Evolutionary conservation across 1,140 invertebrate species (phyloP).

Genomic region (Stegodyphus dumicola): DNA sequence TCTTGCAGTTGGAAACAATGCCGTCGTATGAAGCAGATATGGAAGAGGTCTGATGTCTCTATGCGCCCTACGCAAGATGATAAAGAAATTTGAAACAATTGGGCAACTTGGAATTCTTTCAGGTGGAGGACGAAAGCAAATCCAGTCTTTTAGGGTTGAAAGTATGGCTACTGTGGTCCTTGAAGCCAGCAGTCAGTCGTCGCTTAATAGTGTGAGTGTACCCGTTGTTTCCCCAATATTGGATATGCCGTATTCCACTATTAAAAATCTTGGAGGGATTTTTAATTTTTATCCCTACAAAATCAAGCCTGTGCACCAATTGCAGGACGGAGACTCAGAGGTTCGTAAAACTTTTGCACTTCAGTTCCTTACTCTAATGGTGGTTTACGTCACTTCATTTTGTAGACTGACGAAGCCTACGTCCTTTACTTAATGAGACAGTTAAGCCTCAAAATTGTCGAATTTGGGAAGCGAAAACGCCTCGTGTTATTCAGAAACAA

Average conservation of each 20-base stretch:
- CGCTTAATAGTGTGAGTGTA: background rate
- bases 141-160: background rate
- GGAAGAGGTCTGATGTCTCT: background rate
- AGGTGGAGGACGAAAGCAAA: background rate
- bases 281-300: conserved; percentile 13
- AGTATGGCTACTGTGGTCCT: background rate
- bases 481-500: background rate
- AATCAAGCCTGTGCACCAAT: conserved; percentile 3
- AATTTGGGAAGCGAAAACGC: conserved; percentile 9
- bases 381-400: background rate
- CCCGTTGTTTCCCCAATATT: background rate
- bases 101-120: background rate
- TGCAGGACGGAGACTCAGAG: background rate
- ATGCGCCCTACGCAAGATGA: background rate
- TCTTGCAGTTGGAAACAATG: background rate
- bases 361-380: conserved; percentile 6
- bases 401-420: conserved; percentile 3
- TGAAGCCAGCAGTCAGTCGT: conserved; percentile 6
- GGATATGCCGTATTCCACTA: background rate
- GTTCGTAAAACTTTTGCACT: conserved; percentile 5
- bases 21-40: background rate
- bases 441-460: background rate
- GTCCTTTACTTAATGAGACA: conserved; percentile 2
- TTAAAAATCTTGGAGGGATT: background rate
- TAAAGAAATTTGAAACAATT: conserved; percentile 11